These are phyloP conservation scores for Cheilosia impressa DNA, from an alignment of 2,888 invertebrate species.

Conservation along the genomic window DNA sequence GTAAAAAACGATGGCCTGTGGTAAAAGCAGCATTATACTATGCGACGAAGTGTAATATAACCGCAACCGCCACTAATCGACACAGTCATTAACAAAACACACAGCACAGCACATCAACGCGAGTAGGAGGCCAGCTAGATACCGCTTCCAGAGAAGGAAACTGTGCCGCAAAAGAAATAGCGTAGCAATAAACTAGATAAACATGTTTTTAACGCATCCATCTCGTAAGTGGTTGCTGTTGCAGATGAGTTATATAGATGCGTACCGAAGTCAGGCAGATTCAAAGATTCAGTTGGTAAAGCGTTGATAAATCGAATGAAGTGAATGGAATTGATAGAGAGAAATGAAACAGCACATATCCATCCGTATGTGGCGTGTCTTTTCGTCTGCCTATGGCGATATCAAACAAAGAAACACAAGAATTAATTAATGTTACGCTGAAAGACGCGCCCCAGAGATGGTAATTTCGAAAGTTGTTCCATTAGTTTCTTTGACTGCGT, in stretches of 20 bases:
- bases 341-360: not conserved
- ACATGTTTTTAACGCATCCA: slow-evolving; percentile 53
- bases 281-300: slow-evolving; percentile 18
- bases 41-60: slow-evolving; percentile 45
- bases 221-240: slow-evolving; percentile 33
- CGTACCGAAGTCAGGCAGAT: slow-evolving; percentile 33
- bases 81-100: slow-evolving; percentile 56
- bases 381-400: not conserved
- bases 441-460: slow-evolving; percentile 23
- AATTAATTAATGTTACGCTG: slow-evolving; percentile 44
- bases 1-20: slow-evolving; percentile 6
- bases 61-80: slow-evolving; percentile 54
- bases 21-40: slow-evolving; percentile 34
- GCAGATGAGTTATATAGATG: slow-evolving; percentile 44
- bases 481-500: not conserved
- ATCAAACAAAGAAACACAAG: not conserved
- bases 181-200: slow-evolving; percentile 48
- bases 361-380: not conserved
- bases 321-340: slow-evolving; percentile 36
- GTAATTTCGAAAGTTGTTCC: slow-evolving; percentile 52
- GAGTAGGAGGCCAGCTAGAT: slow-evolving; percentile 38
- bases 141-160: slow-evolving; percentile 15
- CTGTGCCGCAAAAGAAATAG: slow-evolving; percentile 38
- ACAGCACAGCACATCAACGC: not conserved
- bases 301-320: slow-evolving; percentile 37